Evolutionary conservation across 2,888 invertebrate species (phyloP).

Genomic region (Meteorus cinctellus): DNA sequence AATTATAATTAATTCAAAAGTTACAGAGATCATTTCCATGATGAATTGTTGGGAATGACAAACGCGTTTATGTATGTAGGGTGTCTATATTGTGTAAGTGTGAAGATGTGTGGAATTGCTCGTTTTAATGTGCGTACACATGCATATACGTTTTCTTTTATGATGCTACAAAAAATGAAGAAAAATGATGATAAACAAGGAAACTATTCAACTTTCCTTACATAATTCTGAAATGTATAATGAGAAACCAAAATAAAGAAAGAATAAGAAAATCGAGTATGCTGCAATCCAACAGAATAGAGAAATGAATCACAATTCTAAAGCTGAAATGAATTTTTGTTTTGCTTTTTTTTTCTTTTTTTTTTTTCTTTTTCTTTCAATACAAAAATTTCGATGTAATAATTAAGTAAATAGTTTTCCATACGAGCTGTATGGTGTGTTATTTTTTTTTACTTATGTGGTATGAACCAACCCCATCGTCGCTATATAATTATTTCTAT

Average conservation of each 20-base stretch:
- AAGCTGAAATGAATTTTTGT: slow-evolving; percentile 19
- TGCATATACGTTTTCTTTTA: background rate
- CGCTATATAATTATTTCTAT: slow-evolving; percentile 67
- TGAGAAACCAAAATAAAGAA: slow-evolving; percentile 43
- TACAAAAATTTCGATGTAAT: slow-evolving; percentile 55
- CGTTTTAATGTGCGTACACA: background rate
- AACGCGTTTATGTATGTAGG: slow-evolving; percentile 50
- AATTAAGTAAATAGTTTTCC: slow-evolving; percentile 43
- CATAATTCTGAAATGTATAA: background rate
- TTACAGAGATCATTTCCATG: slow-evolving; percentile 73
- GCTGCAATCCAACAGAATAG: slow-evolving; percentile 16
- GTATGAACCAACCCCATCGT: slow-evolving; percentile 52
- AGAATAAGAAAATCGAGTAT: slow-evolving; percentile 31
- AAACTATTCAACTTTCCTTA: background rate
- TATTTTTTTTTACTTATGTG: slow-evolving; percentile 17
- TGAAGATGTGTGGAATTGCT: slow-evolving; percentile 44
- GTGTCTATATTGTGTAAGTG: slow-evolving; percentile 22
- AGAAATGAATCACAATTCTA: slow-evolving; percentile 8
- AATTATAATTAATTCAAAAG: slow-evolving; percentile 68
- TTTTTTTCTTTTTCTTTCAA: slow-evolving; percentile 18
- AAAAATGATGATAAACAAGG: background rate
- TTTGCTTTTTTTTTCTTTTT: slow-evolving; percentile 7
- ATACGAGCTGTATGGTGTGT: slow-evolving; percentile 22
- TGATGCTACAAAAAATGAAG: background rate
- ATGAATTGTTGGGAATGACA: slow-evolving; percentile 68